phyloP scores from a whole-genome alignment of 2,113 vertebrate genomes.

The Craseonycteris thonglongyai region DNA sequence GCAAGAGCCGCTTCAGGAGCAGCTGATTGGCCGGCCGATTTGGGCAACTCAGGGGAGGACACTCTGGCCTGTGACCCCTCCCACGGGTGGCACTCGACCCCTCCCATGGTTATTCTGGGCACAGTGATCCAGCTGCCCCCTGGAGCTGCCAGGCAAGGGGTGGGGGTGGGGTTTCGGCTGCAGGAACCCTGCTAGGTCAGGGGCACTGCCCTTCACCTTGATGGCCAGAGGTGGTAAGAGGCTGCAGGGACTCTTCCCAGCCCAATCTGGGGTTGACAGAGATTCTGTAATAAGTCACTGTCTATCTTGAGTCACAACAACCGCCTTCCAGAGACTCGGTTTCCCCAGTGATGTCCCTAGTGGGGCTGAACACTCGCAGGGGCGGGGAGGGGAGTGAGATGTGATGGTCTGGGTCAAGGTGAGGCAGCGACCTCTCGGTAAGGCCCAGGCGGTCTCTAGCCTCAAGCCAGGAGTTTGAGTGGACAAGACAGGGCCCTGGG shows the following conservation, averaged over 20 bases:
- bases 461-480: neutral
- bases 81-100: neutral
- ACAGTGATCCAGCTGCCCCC: slow-evolving; percentile 40
- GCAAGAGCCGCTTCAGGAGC: neutral
- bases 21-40: slow-evolving; percentile 16
- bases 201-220: neutral
- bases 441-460: neutral
- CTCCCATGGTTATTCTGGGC: slow-evolving; percentile 49
- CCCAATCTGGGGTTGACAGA: neutral
- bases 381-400: accelerated
- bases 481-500: neutral
- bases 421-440: neutral
- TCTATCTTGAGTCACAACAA: accelerated
- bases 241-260: neutral
- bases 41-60: neutral
- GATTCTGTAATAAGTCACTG: neutral
- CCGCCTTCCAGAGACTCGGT: neutral
- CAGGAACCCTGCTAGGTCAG: neutral
- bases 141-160: neutral
- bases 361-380: neutral
- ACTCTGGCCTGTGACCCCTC: neutral
- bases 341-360: neutral
- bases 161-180: accelerated
- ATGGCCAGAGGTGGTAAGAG: accelerated
- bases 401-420: accelerated